Base-by-base conservation (phyloP, 2,888 invertebrate genomes). In the Resseliella maxima region DNA sequence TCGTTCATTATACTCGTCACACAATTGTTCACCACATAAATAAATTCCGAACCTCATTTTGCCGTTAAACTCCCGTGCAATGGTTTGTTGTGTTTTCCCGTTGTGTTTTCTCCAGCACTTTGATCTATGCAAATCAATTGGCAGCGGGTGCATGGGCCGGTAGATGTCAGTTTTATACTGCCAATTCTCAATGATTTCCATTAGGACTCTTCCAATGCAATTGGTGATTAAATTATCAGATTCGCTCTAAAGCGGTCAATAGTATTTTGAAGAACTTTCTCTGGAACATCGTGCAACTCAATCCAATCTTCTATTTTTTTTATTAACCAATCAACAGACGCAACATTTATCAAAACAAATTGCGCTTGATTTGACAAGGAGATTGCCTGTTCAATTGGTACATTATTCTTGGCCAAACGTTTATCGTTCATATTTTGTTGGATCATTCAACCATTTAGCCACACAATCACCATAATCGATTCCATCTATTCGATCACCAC, bases 121-220 rank as follows among this genome's bases (percentile, higher is more conserved):
- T 98, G 98, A 91, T 99, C 95, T 87, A 98, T 95, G 90, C 98
- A 98, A 87, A 99, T 95, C 96, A 99, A 98, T 91, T 98, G 97
- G 90, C 99, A 99, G 86, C 99, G 93, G 0, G 94, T 95, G 89
- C 98, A 99, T 81, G 94, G 93, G 0, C 96, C 96, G 88, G 94
- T 94, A 86, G 94, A 94, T 94, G 96, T 91, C 89, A 96, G 95
- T 86, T 90, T 89, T 88, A 93, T 90, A 86, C 92, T 92, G 85
- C 95, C 95, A 88, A 98, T 94, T 85, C 91, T 89, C 87, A 97
- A 89, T 87, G 91, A 89, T 27, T 92, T 90, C 94, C 96, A 96
- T 0, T 92, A 90, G 86, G 94, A 94, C 92, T 99, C 99, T 41
- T 94, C 93, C 89, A 98, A 95, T n/a, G 96, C 93, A 38, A 92